Percentiles rank a stretch among this genome's conserved stretches.
phyloP scores from a whole-genome alignment of 1,140 invertebrate species.

The Euura saliciscinereae region DNA sequence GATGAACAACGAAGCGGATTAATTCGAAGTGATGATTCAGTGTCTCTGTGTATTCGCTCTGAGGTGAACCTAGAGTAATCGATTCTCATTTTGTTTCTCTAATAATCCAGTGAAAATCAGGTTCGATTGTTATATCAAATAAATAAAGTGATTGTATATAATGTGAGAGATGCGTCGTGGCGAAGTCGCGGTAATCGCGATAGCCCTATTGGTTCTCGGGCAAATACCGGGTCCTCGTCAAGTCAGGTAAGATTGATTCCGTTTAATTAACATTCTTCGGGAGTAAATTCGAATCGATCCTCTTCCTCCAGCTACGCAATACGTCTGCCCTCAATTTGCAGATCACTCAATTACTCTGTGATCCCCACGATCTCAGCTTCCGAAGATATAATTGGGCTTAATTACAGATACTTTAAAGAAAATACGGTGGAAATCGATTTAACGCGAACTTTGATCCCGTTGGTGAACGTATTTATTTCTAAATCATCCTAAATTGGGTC shows the following conservation, averaged over 20 bases:
- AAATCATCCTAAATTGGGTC: background rate
- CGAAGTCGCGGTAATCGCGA: conserved; percentile 60
- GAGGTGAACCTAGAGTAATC: no score
- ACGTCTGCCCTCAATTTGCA: background rate
- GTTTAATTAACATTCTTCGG: conserved; percentile 11
- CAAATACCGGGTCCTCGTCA: conserved; percentile 53
- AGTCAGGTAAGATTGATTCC: conserved; percentile 46
- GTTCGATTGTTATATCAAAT: background rate
- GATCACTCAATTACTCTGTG: background rate
- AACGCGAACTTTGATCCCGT: background rate
- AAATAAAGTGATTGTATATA: conserved; percentile 48
- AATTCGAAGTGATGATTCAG: no score
- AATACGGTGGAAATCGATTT: background rate
- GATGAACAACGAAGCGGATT: no score
- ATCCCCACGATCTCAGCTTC: background rate
- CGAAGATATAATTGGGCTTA: background rate
- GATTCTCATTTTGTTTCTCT: no score
- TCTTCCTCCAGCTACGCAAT: background rate
- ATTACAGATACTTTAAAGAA: background rate
- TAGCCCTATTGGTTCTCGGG: conserved; percentile 57
- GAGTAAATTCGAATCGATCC: background rate
- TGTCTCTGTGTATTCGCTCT: no score
- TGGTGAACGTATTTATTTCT: background rate
- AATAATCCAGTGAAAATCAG: no score
- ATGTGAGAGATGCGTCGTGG: conserved; percentile 61